Conservation (phyloP, 2,888 invertebrate genomes). For the Mythimna ferrago region DNA sequence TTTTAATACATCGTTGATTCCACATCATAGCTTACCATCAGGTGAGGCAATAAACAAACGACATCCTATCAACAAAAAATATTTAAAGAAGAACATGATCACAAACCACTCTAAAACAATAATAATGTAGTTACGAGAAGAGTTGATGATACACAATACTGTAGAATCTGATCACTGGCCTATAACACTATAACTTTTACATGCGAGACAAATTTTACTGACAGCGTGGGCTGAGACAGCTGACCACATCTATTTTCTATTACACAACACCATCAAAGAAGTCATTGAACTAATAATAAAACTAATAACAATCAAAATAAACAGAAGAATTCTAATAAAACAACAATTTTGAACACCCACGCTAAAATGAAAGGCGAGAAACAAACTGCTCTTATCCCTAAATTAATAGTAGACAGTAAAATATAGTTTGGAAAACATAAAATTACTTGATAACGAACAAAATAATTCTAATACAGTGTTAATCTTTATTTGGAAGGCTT, state of each 20-base stretch:
- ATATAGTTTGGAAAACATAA: conserved; percentile 28
- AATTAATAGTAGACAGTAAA: conserved; percentile 47
- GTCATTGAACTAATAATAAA: conserved; percentile 51
- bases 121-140: conserved; percentile 5
- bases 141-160: neutral
- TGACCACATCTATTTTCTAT: conserved; percentile 21
- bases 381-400: conserved; percentile 46
- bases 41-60: neutral
- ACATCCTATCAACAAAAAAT: neutral
- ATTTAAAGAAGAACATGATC: neutral
- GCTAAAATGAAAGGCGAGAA: conserved; percentile 22
- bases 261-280: conserved; percentile 28
- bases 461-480: conserved; percentile 27
- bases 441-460: conserved; percentile 32
- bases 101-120: neutral
- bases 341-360: conserved; percentile 43
- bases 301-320: conserved; percentile 56
- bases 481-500: conserved; percentile 43
- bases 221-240: conserved; percentile 32
- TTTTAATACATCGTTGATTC: neutral
- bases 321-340: conserved; percentile 49
- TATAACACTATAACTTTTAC: conserved; percentile 19
- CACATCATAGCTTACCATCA: neutral
- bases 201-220: conserved; percentile 39
- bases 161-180: neutral